A percentile compares a stretch with the other conserved stretches of the same genome.
Evolutionary conservation across 2,113 vertebrate species (phyloP).

Genomic region (Trogon surrucura): DNA sequence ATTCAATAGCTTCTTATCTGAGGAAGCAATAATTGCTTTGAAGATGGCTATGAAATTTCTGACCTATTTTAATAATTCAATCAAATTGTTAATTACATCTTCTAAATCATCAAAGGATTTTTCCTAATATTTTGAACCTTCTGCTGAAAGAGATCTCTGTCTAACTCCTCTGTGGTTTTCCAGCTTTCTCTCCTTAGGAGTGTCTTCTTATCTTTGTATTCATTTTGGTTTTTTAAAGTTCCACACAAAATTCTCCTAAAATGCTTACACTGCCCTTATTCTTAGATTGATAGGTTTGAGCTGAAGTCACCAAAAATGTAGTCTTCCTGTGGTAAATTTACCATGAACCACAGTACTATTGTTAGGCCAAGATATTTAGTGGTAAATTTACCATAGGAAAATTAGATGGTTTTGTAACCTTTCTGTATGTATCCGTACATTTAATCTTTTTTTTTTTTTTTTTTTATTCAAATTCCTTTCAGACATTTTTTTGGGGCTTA

Average conservation of each 20-base stretch:
- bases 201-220: background rate
- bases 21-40: background rate
- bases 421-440: background rate
- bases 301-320: background rate
- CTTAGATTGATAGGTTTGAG: background rate
- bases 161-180: background rate
- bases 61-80: background rate
- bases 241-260: background rate
- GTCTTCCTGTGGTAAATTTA: conserved; percentile 23
- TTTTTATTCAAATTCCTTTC: background rate
- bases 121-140: background rate
- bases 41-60: background rate
- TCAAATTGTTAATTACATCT: background rate
- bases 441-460: background rate
- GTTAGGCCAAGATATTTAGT: background rate
- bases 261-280: background rate
- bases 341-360: conserved; percentile 3
- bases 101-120: background rate
- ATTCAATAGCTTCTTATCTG: background rate
- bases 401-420: conserved; percentile 12
- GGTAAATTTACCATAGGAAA: conserved; percentile 30
- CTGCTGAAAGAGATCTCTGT: background rate
- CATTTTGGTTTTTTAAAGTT: background rate
- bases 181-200: background rate
- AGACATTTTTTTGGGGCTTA: background rate